Percentiles rank a stretch among this genome's conserved stretches.
phyloP scores from a whole-genome alignment of 2,888 invertebrate genomes.

The Melanchra persicariae region DNA sequence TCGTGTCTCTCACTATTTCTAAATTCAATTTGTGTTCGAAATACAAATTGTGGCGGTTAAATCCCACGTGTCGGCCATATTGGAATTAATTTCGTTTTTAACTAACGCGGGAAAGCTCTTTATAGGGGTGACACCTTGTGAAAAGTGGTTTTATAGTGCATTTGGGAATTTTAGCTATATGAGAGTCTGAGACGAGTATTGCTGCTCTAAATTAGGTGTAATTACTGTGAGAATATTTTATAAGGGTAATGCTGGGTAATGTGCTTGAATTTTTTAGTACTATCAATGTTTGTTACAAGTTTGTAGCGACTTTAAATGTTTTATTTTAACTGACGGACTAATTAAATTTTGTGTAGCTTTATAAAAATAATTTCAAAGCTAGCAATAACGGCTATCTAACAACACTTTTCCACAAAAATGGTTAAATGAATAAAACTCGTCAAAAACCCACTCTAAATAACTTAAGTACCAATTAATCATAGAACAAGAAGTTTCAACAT shows the following conservation, averaged over 20 bases:
- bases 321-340: not conserved
- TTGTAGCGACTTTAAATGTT: conserved; percentile 6
- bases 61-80: conserved; percentile 82
- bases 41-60: conserved; percentile 84
- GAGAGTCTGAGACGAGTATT: conserved; percentile 62
- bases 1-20: conserved; percentile 79
- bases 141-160: conserved; percentile 76
- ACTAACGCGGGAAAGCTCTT: conserved; percentile 82
- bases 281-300: conserved; percentile 25
- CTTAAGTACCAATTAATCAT: conserved; percentile 47
- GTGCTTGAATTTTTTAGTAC: conserved; percentile 50
- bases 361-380: not conserved
- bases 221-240: conserved; percentile 68
- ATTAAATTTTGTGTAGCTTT: conserved; percentile 7
- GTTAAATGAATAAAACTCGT: not conserved
- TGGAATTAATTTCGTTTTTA: conserved; percentile 85
- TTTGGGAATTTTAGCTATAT: conserved; percentile 69
- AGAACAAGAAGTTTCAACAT: conserved; percentile 53
- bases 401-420: not conserved
- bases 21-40: conserved; percentile 86
- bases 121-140: conserved; percentile 76
- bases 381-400: too few species aligned
- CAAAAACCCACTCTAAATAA: conserved; percentile 6
- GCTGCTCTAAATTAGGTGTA: conserved; percentile 64
- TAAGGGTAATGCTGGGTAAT: conserved; percentile 48